phyloP scores from a whole-genome alignment of 2,888 invertebrate genomes.

The Fragum sueziense region DNA sequence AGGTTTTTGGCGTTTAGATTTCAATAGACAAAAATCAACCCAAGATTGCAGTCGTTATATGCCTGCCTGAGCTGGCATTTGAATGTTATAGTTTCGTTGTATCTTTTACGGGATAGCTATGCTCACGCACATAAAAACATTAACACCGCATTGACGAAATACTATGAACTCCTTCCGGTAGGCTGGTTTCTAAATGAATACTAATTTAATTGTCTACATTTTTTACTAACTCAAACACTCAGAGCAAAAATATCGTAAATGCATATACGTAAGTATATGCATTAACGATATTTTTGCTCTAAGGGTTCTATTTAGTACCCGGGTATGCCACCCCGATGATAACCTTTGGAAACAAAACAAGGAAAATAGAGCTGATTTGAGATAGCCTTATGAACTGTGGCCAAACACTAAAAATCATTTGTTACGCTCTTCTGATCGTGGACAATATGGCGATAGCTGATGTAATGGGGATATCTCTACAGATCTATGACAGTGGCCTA shows the following conservation, averaged over 20 bases:
- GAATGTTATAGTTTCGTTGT: not conserved
- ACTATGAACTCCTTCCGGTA: conserved; percentile 39
- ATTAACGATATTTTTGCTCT: too few relatives aligned
- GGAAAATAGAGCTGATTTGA: conserved; percentile 15
- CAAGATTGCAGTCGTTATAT: conserved; percentile 32
- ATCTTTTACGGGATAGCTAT: conserved; percentile 14
- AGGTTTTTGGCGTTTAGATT: conserved; percentile 39
- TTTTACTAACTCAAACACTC: too few relatives aligned
- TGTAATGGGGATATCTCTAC: conserved; percentile 6
- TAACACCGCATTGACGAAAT: conserved; percentile 42
- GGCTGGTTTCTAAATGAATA: conserved; percentile 26
- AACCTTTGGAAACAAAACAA: conserved; percentile 33
- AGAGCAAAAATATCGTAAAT: too few relatives aligned
- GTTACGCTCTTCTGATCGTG: conserved; percentile 42
- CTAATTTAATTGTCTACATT: conserved; percentile 58
- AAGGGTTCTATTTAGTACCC: not conserved
- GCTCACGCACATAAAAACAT: conserved; percentile 25
- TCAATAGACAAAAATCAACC: conserved; percentile 31
- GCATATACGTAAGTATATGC: too few relatives aligned
- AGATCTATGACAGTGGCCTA: conserved; percentile 13
- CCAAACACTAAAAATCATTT: conserved; percentile 47
- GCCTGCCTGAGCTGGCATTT: conserved; percentile 27
- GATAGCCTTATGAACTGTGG: conserved; percentile 12
- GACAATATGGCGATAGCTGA: conserved; percentile 29
- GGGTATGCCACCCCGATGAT: conserved; percentile 51